Base-by-base conservation (phyloP, 2,888 invertebrate species). In the Himalopsyche tibetana region DNA sequence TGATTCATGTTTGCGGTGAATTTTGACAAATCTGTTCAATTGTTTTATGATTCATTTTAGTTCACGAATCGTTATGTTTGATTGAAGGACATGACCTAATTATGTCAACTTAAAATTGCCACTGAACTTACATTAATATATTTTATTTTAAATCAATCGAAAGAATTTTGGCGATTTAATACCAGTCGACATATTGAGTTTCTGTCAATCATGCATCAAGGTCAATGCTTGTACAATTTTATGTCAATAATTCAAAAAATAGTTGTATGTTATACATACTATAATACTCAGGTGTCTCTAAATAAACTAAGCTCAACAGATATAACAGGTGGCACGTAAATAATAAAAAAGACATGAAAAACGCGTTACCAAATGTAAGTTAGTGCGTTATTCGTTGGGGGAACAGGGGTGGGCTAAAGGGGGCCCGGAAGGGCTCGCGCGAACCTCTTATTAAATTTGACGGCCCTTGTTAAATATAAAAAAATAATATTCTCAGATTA, bases 171-270 rank as follows among this genome's bases (percentile, higher is more conserved):
- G 56, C 19, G 11, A 63, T 63, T 19, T 8, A 51, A 8, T 15
- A 12, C 15, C 15, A 51, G 51, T 15, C 15, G 5, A 1, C 1
- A 15, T 63, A 63, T 63, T 63, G 28, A 51, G 28, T 63, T 19
- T 63, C 63, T 63, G 63, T 63, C 63, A 63, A 63, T 63, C 63
- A 63, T 63, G 19, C 11, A 28, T 19, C 63, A 63, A 63, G 63
- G 63, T 63, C 28, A 63, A 28, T 63, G 51, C 51, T 15, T 15
- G 19, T 19, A 63, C 63, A 63, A 63, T 63, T 19, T 9, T 19
- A 8, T 19, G 19, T 19, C 56, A 56, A 63, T 63, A 51, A 51
- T 12, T 51, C 5, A 51, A 51, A 40, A 51, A 51, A 15, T 51
- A 51, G 51, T 45, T 45, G 9, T 11, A 45, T 11, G 9, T 11